Conservation (phyloP, 92 coral and sea anemone genomes). For the Paragorgia papillata region DNA sequence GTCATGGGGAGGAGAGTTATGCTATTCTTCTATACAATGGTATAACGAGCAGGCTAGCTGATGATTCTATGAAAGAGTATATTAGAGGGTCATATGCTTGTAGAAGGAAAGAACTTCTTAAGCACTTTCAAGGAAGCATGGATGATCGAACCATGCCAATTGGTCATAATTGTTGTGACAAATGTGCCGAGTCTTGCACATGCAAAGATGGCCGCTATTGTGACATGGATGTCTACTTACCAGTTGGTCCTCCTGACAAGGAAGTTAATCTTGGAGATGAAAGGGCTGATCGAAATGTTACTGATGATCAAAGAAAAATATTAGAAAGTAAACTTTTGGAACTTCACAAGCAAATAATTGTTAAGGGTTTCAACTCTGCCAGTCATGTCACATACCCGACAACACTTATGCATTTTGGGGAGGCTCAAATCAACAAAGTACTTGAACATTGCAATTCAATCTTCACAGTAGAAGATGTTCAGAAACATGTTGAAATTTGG, state of each 20-base stretch:
- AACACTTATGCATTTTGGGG: neutral
- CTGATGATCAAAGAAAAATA: too few species aligned
- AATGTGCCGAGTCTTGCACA: neutral
- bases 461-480: constrained; percentile 1
- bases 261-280: too few species aligned
- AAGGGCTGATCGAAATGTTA: too few species aligned
- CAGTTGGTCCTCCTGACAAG: neutral
- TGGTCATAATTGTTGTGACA: neutral
- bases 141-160: neutral
- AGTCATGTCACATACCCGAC: neutral
- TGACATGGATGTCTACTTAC: neutral
- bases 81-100: neutral
- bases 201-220: neutral
- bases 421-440: neutral
- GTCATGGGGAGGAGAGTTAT: neutral
- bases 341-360: too few species aligned
- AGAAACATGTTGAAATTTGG: constrained; percentile 5
- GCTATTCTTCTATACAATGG: constrained; percentile 9
- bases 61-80: neutral
- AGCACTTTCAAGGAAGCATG: neutral
- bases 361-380: neutral
- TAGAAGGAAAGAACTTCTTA: neutral
- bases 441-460: neutral
- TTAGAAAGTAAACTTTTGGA: too few species aligned
- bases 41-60: neutral